These are phyloP conservation scores for Ostrea denselamellosa DNA, from an alignment of 1,140 invertebrate species.

Conservation along the genomic window DNA sequence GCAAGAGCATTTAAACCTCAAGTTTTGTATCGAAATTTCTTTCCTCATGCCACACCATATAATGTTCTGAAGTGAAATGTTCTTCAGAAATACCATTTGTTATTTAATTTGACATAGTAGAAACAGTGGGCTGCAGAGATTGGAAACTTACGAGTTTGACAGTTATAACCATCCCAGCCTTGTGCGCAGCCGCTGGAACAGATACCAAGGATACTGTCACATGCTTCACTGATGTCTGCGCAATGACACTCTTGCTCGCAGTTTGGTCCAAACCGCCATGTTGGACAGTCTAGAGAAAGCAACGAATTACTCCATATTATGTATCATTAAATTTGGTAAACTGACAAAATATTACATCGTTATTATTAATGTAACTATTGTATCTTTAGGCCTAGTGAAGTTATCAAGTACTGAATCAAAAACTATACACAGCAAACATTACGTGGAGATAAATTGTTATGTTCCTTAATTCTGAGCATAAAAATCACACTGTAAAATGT, in stretches of 20 bases:
- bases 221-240: conserved; percentile 64
- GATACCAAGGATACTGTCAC: conserved; percentile 71
- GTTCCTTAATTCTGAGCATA: neutral
- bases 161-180: conserved; percentile 71
- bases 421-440: neutral
- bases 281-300: conserved; percentile 66
- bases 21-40: neutral
- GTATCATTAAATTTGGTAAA: neutral
- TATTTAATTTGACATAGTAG: neutral
- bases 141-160: conserved; percentile 70
- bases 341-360: neutral
- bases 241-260: conserved; percentile 73
- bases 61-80: neutral
- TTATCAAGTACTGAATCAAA: neutral
- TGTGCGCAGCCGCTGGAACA: conserved; percentile 68
- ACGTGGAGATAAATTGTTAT: neutral
- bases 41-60: neutral
- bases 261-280: conserved; percentile 71
- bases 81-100: neutral
- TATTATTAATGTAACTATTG: neutral
- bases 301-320: neutral
- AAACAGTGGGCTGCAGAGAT: neutral
- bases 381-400: neutral
- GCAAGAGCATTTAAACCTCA: neutral
- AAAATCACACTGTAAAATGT: neutral